phyloP scores from a whole-genome alignment of 2,888 invertebrate genomes.

The Prosopocoilus inquinatus region DNA sequence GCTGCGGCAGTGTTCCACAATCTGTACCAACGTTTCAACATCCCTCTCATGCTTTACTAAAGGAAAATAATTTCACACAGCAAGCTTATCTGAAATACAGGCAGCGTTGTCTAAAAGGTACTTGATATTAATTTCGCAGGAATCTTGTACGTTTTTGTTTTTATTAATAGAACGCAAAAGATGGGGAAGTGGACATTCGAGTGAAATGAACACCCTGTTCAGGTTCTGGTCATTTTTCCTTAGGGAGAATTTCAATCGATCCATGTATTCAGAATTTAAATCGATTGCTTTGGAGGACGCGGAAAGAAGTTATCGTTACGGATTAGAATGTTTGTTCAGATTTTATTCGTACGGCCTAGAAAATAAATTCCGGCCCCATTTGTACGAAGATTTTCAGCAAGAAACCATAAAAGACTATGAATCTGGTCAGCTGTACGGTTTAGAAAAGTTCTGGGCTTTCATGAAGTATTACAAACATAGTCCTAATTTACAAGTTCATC shows the following conservation, averaged over 20 bases:
- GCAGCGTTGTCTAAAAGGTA: conserved; percentile 79
- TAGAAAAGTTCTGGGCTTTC: conserved; percentile 99
- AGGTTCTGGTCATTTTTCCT: conserved; percentile 99
- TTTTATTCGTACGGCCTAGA: conserved; percentile 98
- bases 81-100: conserved; percentile 97
- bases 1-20: conserved; percentile 63
- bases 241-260: conserved; percentile 95
- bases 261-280: conserved; percentile 97
- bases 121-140: background rate
- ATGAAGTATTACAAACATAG: conserved; percentile 91
- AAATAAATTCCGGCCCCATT: conserved; percentile 89
- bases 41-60: conserved; percentile 90
- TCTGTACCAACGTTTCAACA: conserved; percentile 91
- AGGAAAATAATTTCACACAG: conserved; percentile 97
- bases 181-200: conserved; percentile 90
- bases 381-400: conserved; percentile 94
- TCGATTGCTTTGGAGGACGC: conserved; percentile 93
- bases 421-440: conserved; percentile 91
- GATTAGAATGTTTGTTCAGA: conserved; percentile 85
- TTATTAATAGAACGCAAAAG: conserved; percentile 75
- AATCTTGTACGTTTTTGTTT: background rate
- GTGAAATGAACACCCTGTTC: conserved; percentile 99
- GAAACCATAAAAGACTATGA: conserved; percentile 76
- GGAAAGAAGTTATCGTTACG: conserved; percentile 82
- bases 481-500: conserved; percentile 69